Evolutionary conservation across 2,113 vertebrate species (phyloP).

Genomic region (Barnardius zonarius): DNA sequence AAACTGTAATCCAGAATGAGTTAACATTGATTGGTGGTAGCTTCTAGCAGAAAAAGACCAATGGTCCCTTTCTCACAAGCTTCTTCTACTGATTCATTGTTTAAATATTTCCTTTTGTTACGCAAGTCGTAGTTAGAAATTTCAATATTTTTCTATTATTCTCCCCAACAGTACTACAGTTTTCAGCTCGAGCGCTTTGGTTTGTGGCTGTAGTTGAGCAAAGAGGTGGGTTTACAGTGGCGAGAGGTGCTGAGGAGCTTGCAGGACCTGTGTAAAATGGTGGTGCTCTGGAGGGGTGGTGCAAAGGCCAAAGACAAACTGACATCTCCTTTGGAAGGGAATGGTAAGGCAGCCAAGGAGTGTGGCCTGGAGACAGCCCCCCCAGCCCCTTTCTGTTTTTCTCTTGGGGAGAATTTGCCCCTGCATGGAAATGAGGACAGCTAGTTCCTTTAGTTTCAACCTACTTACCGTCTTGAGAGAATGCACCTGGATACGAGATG

Average conservation of each 20-base stretch:
- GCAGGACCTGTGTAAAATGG: background rate
- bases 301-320: background rate
- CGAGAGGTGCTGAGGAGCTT: background rate
- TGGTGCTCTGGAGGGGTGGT: background rate
- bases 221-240: background rate
- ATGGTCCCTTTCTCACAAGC: background rate
- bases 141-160: background rate
- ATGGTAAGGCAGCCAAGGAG: background rate
- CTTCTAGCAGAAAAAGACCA: background rate
- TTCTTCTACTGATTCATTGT: background rate
- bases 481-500: background rate
- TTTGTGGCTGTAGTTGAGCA: background rate
- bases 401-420: background rate
- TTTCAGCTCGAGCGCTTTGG: background rate
- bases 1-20: background rate
- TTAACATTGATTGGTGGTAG: background rate
- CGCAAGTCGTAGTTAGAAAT: background rate
- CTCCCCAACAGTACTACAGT: background rate
- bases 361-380: background rate
- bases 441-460: background rate
- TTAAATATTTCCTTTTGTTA: background rate
- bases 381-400: background rate
- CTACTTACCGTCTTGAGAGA: background rate
- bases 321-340: background rate
- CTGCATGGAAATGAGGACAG: background rate